These are phyloP conservation scores for Rachycentron canadum DNA, from an alignment of 2,797 vertebrate genomes.

Conservation along the genomic window DNA sequence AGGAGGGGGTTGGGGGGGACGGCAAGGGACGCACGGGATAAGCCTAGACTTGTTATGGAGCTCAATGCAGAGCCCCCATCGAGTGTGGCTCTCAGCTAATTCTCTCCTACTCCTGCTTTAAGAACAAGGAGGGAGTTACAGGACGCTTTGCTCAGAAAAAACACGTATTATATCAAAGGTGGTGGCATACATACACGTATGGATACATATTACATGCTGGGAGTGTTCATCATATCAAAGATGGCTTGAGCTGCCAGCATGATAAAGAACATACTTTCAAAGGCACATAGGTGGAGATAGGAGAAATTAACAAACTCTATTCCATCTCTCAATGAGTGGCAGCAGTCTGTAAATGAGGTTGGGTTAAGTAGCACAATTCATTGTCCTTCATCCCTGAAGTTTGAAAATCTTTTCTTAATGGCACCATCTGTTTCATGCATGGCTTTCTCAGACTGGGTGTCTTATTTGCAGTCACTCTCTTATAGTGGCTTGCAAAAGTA, in stretches of 20 bases:
- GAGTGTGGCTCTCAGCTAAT: conserved; percentile 69
- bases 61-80: conserved; percentile 62
- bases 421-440: conserved; percentile 71
- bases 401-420: conserved; percentile 55
- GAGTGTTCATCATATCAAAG: conserved; percentile 59
- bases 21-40: conserved; percentile 46
- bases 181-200: conserved; percentile 41
- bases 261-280: conserved; percentile 56
- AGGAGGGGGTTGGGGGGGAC: conserved; percentile 5
- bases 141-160: conserved; percentile 20
- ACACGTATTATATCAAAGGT: conserved; percentile 48
- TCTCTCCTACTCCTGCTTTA: conserved; percentile 59
- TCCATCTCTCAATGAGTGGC: conserved; percentile 49
- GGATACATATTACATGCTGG: conserved; percentile 25
- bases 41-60: conserved; percentile 69
- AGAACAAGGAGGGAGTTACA: conserved; percentile 33
- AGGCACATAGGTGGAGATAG: conserved; percentile 18
- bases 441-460: conserved; percentile 33
- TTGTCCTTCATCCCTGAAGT: conserved; percentile 37
- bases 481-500: no score
- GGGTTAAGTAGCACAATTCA: conserved; percentile 55
- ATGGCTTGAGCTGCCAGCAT: conserved; percentile 25
- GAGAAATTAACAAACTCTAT: conserved; percentile 30
- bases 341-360: conserved; percentile 53
- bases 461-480: conserved; percentile 43